Evolutionary conservation across 2,113 vertebrate species (phyloP).

Genomic region (Stercorarius parasiticus): DNA sequence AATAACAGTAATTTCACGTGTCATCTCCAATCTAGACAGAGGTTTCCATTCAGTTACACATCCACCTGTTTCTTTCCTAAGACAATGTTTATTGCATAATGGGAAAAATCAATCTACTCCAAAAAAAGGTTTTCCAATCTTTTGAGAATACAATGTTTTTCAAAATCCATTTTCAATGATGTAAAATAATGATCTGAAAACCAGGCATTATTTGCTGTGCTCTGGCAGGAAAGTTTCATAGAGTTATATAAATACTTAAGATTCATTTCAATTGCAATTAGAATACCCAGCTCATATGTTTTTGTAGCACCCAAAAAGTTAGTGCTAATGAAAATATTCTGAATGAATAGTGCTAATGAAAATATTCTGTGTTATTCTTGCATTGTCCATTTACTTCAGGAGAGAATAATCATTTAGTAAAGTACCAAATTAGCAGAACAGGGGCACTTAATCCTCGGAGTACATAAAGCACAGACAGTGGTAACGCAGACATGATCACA

Average conservation of each 20-base stretch:
- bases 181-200: slow-evolving; percentile 19
- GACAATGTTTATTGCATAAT: neutral
- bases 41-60: neutral
- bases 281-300: neutral
- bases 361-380: neutral
- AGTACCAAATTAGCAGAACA: neutral
- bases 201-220: neutral
- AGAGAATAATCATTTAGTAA: neutral
- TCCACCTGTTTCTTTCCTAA: neutral
- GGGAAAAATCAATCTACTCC: neutral
- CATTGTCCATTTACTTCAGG: neutral
- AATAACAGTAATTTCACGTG: neutral
- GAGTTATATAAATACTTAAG: neutral
- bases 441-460: neutral
- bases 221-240: neutral
- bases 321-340: neutral
- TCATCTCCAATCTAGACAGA: slow-evolving; percentile 16
- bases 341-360: neutral
- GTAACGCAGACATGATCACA: neutral
- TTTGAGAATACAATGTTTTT: neutral
- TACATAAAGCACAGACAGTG: neutral
- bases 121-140: neutral
- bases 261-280: neutral
- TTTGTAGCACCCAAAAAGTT: neutral
- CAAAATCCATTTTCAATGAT: slow-evolving; percentile 2